Evolutionary conservation across 2,797 vertebrate species (phyloP), one percentile per base, ranked within the genome.

Genomic region (Anolis apletophallus): DNA sequence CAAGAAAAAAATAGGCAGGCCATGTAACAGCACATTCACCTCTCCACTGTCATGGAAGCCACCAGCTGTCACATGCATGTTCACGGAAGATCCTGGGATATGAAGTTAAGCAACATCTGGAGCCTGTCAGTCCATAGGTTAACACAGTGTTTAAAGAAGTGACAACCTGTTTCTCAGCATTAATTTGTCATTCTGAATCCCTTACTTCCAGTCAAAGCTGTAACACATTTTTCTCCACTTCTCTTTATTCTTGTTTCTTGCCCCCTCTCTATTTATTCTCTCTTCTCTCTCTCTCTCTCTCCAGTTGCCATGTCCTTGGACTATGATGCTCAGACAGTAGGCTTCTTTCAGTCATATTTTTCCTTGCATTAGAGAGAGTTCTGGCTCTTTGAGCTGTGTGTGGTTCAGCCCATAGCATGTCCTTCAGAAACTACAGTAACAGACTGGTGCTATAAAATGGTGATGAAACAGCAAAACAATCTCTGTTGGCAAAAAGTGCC

Each of bases 381-480:
- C 77, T 76, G 75, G 8, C 73, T 74, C 80, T 89, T 87, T 73
- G 74, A 73, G 81, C 72, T 34, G 17, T 19, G 34, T 57, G 32
- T 50, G 68, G n/a, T 54, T 55, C 74, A 89, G 84, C 68, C 21
- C 13, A 86, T 86, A 68, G 69, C 75, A 87, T 79, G 74, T 75
- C 55, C 59, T 80, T 67, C 69, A 57, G 69, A 80, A 69, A 76
- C 61, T 55, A 74, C 69, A 81, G 0, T 57, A 17, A 55, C 2
- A 50, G 32, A 8, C 26, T 32, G 80, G 50, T n/a, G 57, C 32
- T 57, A 21, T 59, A 50, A 12, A 46, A 83, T 80, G 54, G 88
- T 93, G 74, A 85, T 86, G 72, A 72, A 69, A 54, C 0, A 82
- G 29, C 26, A 50, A 81, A 90, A 87, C 46, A 75, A 46, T 84